Evolutionary conservation across 2,797 vertebrate species (phyloP).

Genomic region (Protosalanx chinensis): DNA sequence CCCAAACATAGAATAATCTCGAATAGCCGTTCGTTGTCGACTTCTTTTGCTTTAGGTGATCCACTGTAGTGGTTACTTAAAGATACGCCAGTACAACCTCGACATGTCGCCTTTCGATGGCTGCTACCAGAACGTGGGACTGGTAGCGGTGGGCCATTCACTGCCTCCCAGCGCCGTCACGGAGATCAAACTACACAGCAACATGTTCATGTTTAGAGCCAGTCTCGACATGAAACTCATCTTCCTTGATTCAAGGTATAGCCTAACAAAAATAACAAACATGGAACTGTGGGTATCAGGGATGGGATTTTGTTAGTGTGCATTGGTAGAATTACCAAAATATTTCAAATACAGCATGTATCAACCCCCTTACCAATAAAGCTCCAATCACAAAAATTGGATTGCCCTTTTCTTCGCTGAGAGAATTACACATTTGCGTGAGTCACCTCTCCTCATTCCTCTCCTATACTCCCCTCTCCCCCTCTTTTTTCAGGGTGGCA

Average conservation of each 20-base stretch:
- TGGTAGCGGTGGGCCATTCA: slow-evolving; percentile 97
- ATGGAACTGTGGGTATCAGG: neutral
- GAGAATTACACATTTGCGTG: neutral
- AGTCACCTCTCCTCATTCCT: slow-evolving; percentile 17
- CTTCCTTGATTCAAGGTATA: slow-evolving; percentile 95
- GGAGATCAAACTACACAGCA: slow-evolving; percentile 97
- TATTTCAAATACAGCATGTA: neutral
- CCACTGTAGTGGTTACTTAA: slow-evolving; percentile 97
- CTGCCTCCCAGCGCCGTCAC: slow-evolving; percentile 95
- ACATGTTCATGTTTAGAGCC: slow-evolving; percentile 99
- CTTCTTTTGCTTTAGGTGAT: slow-evolving; percentile 79
- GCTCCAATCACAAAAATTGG: no score
- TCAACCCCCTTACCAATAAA: no score
- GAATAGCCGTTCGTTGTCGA: neutral
- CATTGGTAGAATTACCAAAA: no score
- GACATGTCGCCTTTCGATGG: slow-evolving; percentile 98
- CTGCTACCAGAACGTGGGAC: slow-evolving; percentile 97
- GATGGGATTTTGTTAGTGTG: no score
- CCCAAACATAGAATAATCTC: no score
- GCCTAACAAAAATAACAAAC: neutral
- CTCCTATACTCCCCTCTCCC: neutral
- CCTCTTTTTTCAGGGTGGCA: slow-evolving; percentile 80
- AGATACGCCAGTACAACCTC: slow-evolving; percentile 96
- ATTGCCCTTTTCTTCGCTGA: neutral
- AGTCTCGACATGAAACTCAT: slow-evolving; percentile 99